Evolutionary conservation across 1,140 invertebrate genomes (phyloP).

Genomic region (Pollicipes pollicipes): DNA sequence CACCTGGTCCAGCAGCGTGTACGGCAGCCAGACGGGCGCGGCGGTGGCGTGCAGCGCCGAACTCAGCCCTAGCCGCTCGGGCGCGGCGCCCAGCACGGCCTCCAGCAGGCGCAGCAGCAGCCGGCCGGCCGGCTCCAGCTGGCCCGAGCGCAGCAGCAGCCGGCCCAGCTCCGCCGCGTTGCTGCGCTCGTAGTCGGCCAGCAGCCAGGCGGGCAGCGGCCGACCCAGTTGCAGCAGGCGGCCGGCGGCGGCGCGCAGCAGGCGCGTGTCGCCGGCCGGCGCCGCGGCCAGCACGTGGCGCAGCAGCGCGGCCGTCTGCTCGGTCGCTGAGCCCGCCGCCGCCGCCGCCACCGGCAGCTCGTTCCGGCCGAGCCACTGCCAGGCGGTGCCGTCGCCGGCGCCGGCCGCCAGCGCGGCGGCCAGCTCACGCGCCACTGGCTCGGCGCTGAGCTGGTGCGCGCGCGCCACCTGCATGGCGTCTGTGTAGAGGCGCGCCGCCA

Average conservation of each 20-base stretch:
- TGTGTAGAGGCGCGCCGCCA: slow-evolving; percentile 44
- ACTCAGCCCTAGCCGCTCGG: slow-evolving; percentile 45
- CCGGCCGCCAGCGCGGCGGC: slow-evolving; percentile 34
- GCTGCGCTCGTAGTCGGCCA: slow-evolving; percentile 48
- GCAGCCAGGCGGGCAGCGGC: slow-evolving; percentile 55
- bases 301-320: slow-evolving; percentile 50
- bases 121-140: background rate
- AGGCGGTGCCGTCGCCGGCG: slow-evolving; percentile 28
- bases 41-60: slow-evolving; percentile 33
- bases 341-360: slow-evolving; percentile 15
- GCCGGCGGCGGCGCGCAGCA: slow-evolving; percentile 45
- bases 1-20: slow-evolving; percentile 36
- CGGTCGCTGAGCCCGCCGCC: slow-evolving; percentile 31
- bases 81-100: slow-evolving; percentile 35
- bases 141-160: background rate
- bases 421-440: slow-evolving; percentile 45
- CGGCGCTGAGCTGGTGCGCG: slow-evolving; percentile 37
- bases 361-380: slow-evolving; percentile 8
- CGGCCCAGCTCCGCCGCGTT: slow-evolving; percentile 29
- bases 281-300: slow-evolving; percentile 46
- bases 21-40: slow-evolving; percentile 43
- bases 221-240: slow-evolving; percentile 29
- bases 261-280: slow-evolving; percentile 32
- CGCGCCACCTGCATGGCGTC: slow-evolving; percentile 43
- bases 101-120: slow-evolving; percentile 27